These are phyloP conservation scores for Fulica atra DNA, from an alignment of 2,113 vertebrate genomes.

Conservation along the genomic window DNA sequence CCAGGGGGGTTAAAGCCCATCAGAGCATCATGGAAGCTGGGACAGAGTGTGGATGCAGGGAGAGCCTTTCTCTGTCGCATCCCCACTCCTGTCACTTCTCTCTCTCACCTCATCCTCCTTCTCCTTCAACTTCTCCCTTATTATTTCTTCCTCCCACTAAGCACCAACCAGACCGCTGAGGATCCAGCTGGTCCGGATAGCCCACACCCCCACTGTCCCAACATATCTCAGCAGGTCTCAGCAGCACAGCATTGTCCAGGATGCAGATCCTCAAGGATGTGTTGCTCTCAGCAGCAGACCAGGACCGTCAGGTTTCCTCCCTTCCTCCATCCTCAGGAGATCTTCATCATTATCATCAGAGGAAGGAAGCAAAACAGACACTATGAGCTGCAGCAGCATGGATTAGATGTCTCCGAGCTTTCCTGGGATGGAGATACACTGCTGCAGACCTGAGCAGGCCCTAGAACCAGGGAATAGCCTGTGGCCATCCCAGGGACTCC, in stretches of 20 bases:
- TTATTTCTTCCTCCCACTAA: background rate
- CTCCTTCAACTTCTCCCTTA: background rate
- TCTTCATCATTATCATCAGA: background rate
- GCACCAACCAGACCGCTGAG: background rate
- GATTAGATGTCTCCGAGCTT: background rate
- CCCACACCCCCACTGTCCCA: background rate
- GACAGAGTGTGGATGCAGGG: background rate
- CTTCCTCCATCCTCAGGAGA: background rate
- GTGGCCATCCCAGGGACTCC: background rate
- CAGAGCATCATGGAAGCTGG: background rate
- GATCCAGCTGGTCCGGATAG: background rate
- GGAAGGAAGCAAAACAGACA: background rate
- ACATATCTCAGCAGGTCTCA: fast-evolving
- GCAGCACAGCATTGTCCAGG: background rate
- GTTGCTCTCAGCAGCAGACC: background rate
- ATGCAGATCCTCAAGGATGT: background rate
- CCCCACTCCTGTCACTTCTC: background rate
- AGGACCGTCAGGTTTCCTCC: background rate
- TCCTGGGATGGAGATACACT: background rate
- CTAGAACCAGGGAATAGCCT: background rate
- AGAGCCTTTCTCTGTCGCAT: background rate
- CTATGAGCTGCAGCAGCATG: background rate
- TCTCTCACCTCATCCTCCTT: background rate
- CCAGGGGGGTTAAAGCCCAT: background rate
- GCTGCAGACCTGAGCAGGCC: background rate